Base-by-base conservation (phyloP, 2,888 invertebrate species). In the Drosophila affinis region DNA sequence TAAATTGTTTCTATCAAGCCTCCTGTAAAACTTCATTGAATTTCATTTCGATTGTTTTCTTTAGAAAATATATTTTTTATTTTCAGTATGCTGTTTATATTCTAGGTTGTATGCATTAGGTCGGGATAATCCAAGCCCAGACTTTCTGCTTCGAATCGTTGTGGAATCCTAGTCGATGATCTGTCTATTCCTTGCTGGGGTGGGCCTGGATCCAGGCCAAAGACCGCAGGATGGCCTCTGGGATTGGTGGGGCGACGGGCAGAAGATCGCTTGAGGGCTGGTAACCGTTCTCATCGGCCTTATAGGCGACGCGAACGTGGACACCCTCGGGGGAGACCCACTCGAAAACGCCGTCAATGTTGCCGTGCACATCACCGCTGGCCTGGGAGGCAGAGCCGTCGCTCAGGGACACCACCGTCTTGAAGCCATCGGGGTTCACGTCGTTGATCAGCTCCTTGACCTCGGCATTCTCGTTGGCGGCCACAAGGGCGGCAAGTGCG, bases 211-310 rank as follows among this genome's bases (percentile, higher is more conserved):
- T 77, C 34, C 61, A 88, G 2, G 64, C 80, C 17, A 88, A 54
- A 21, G 78, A 64, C 12, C 73, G 64, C 4, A 65, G 10, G 34
- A 88, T 89, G 14, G 34, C 75, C 6, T 29, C 78, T 68, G 90
- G 88, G 17, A 81, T 69, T 70, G 89, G 83, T 7, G 86, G 88
- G 29, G 79, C 74, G 14, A 76, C 77, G 27, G 88, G 90, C 60
- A 88, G 65, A 18, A 56, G 46, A 6, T 56, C 65, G 29, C 88
- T 76, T 54, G 53, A 29, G 52, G 90, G 83, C 62, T 90, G 90
- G 69, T 86, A 90, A 24, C 90, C 90, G 56, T 89, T 78, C 71
- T 90, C 90, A 68, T 91, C 79, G 59, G 90, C 91, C 21, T 81
- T 74, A 75, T 90, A 90, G 4, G 45, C 21, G 14, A 90, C 61